These are phyloP conservation scores for Lasiurus cinereus DNA, from an alignment of 2,113 vertebrate genomes.

Conservation along the genomic window DNA sequence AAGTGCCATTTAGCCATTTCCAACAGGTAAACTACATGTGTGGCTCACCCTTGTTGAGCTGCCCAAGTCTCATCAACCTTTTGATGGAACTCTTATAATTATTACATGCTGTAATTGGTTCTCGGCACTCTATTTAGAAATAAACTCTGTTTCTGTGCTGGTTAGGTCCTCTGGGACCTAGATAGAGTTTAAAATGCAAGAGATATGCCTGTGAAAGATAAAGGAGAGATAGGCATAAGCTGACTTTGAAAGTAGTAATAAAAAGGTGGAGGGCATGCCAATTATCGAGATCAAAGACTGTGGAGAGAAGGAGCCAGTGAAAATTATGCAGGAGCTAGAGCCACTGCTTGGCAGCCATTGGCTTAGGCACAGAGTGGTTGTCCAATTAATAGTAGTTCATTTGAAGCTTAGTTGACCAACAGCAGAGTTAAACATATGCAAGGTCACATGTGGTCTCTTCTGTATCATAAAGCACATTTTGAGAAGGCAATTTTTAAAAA, in stretches of 20 bases:
- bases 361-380: background rate
- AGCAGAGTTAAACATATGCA: constrained; percentile 42
- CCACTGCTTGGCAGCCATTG: constrained; percentile 15
- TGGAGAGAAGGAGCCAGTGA: background rate
- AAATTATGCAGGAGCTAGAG: background rate
- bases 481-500: constrained; percentile 31
- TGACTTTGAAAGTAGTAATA: background rate
- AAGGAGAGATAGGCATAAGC: background rate
- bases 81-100: no score
- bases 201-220: constrained; percentile 11
- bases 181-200: background rate
- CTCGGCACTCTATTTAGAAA: background rate
- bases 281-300: constrained; percentile 47
- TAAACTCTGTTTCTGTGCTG: background rate
- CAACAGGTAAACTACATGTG: no score
- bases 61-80: no score
- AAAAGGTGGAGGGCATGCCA: background rate
- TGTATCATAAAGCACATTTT: constrained; percentile 46
- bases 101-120: no score
- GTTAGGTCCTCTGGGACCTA: background rate
- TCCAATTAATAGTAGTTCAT: constrained; percentile 44
- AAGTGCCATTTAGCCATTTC: no score
- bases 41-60: no score
- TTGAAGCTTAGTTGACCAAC: constrained; percentile 50
- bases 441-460: constrained; percentile 10